Evolutionary conservation across 2,888 invertebrate species (phyloP).

Genomic region (Diplazon laetatorius): DNA sequence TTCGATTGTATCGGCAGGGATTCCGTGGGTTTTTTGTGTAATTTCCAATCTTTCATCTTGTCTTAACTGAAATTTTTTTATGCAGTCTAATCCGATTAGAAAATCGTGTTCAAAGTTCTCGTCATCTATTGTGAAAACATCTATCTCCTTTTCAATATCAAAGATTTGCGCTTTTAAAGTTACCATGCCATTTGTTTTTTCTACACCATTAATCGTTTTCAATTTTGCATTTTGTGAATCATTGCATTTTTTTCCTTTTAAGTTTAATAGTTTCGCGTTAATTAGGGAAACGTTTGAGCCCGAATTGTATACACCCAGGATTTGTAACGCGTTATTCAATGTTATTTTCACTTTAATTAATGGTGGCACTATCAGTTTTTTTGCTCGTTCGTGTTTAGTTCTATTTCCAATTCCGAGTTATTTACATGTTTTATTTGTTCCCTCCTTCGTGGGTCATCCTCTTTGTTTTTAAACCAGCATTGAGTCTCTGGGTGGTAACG

Average conservation of each 20-base stretch:
- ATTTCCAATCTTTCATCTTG: constrained; percentile 53
- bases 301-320: constrained; percentile 62
- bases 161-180: constrained; percentile 54
- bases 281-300: constrained; percentile 66
- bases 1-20: neutral
- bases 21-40: constrained; percentile 25
- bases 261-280: constrained; percentile 64
- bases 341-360: constrained; percentile 61
- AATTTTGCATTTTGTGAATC: constrained; percentile 53
- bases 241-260: constrained; percentile 59
- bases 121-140: constrained; percentile 60
- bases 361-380: constrained; percentile 70
- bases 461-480: constrained; percentile 65
- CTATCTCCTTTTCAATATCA: constrained; percentile 46
- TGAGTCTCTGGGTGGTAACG: constrained; percentile 62
- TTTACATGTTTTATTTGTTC: constrained; percentile 62
- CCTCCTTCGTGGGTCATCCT: constrained; percentile 54
- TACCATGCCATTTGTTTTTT: constrained; percentile 51
- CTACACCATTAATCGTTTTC: constrained; percentile 63
- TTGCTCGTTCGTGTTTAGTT: constrained; percentile 66
- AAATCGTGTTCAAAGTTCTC: constrained; percentile 59
- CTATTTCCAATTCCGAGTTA: constrained; percentile 68
- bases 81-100: constrained; percentile 53
- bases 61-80: constrained; percentile 57
- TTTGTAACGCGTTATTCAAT: constrained; percentile 54